Evolutionary conservation across 2,113 vertebrate species (phyloP), one percentile per base, ranked within the genome.

Genomic region (Prunella himalayana): DNA sequence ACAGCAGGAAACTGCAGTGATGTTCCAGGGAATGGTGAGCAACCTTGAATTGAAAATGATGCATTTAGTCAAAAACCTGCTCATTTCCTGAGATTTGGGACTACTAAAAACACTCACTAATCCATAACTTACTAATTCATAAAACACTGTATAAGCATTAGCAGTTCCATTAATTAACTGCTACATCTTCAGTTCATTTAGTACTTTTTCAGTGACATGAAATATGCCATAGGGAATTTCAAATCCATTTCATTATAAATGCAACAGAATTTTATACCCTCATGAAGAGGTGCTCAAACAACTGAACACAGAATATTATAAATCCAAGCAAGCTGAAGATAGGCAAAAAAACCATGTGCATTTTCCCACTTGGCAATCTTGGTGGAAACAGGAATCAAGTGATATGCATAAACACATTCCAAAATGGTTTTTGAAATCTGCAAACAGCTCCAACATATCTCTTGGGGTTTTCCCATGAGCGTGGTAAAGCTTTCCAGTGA

Each of bases 391-490:
- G 13, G 15, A 88, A 90, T 33, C 19, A 60, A 85, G n/a, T 56
- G 44, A 68, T n/a, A 44, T n/a, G 37, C 31, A 68, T 23, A 80
- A 76, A 76, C 24, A 42, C 35, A 60, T 85, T 90, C 66, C 75
- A 42, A 59, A 88, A 85, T 10, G 27, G 20, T 15, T 86, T 88
- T 50, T 61, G 37, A 86, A 77, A 59, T 39, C 60, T 33, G 28
- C 22, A 44, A 28, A 31, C 17, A 57, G 37, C 39, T 82, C 49
- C 27, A 60, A 24, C 0, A 0, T 49, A 44, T 64, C 0, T 30
- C 50, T 45, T 57, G 28, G 31, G 13, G 22, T 42, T 77, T 77
- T 73, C 73, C 63, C 15, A 7, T 8, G 19, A 39, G 35, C 1
- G 1, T 19, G 25, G 25, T 63, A 53, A 80, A 73, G 31, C 8